These are phyloP conservation scores for Lophotis ruficrista DNA, from an alignment of 2,113 vertebrate genomes.

Conservation along the genomic window DNA sequence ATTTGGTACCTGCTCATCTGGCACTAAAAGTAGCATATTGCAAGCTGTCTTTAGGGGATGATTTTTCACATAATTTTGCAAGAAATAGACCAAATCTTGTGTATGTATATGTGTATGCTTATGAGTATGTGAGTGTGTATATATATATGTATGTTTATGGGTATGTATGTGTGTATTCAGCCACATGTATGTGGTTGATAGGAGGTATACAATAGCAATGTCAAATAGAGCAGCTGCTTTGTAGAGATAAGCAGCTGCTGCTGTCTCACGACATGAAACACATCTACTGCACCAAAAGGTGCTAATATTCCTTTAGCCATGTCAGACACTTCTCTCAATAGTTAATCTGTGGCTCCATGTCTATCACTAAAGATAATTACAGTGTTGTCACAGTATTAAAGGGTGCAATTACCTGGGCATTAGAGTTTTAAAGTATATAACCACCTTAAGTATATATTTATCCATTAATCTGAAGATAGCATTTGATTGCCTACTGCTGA, in stretches of 20 bases:
- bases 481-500: constrained; percentile 42
- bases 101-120: neutral
- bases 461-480: constrained; percentile 48
- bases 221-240: neutral
- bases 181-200: accelerated
- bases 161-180: neutral
- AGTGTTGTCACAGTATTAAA: constrained; percentile 11
- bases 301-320: neutral
- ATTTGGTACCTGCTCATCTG: neutral
- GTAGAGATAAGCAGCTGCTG: neutral
- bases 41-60: neutral
- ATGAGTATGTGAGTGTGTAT: too few species aligned
- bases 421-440: constrained; percentile 39
- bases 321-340: neutral
- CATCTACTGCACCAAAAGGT: neutral
- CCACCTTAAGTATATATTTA: constrained; percentile 52
- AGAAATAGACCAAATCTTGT: neutral
- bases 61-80: neutral
- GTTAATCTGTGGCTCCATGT: neutral
- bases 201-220: neutral
- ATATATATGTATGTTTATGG: too few species aligned
- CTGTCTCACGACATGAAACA: neutral
- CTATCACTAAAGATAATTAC: neutral
- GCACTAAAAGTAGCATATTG: neutral
- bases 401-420: constrained; percentile 41